Evolutionary conservation across 2,797 vertebrate genomes (phyloP).

Genomic region (Adelosebastes latens): DNA sequence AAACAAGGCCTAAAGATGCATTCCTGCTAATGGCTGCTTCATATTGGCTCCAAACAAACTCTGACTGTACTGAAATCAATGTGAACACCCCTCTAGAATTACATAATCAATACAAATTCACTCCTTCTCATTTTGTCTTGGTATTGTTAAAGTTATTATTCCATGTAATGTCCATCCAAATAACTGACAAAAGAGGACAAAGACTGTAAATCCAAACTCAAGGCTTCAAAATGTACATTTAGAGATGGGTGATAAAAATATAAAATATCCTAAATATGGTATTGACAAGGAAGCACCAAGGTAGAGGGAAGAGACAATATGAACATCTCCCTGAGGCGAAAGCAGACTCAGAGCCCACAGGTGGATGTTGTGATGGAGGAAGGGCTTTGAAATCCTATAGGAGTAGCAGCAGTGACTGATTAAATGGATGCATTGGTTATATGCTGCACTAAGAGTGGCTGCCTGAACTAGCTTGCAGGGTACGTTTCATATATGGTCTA

Average conservation of each 20-base stretch:
- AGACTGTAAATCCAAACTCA: not conserved
- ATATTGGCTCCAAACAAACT: not conserved
- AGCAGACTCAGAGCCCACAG: not conserved
- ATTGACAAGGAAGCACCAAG: not conserved
- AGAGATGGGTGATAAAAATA: not conserved
- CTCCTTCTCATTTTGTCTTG: not conserved
- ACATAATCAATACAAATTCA: slow-evolving; percentile 15
- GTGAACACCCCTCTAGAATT: not conserved
- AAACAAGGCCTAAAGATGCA: not conserved
- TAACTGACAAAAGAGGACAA: not conserved
- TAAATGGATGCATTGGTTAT: not conserved
- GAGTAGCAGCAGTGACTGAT: not conserved
- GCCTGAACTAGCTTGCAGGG: too few species aligned
- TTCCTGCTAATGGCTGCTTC: slow-evolving; percentile 9
- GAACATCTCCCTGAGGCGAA: not conserved
- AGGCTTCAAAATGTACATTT: not conserved
- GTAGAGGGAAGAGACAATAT: not conserved
- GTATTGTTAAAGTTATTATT: slow-evolving; percentile 10
- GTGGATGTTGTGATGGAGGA: not conserved
- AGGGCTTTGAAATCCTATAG: not conserved
- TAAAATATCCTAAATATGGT: not conserved
- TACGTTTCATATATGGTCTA: accelerated
- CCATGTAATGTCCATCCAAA: not conserved
- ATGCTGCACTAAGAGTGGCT: too few species aligned
- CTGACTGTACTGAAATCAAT: not conserved